These are phyloP conservation scores for Stictocephala bisonia DNA, from an alignment of 2,888 invertebrate genomes.

Conservation along the genomic window DNA sequence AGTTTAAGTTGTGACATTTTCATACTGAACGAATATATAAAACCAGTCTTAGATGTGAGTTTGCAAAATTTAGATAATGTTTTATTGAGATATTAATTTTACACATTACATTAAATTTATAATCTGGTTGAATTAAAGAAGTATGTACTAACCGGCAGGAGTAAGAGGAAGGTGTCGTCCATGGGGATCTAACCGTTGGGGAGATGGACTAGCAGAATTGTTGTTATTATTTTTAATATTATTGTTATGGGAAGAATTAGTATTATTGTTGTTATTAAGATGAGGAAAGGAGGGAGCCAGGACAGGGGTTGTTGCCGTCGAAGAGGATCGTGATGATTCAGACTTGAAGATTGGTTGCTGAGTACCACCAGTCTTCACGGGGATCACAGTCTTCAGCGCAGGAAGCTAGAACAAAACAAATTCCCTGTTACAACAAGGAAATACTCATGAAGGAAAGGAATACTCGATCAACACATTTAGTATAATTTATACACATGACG, in stretches of 20 bases:
- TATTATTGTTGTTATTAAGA: constrained; percentile 57
- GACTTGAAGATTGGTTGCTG: constrained; percentile 46
- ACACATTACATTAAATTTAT: neutral
- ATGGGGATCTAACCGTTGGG: constrained; percentile 62
- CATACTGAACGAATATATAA: too few species aligned
- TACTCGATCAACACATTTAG: too few species aligned
- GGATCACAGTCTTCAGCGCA: constrained; percentile 56
- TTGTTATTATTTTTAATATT: constrained; percentile 66
- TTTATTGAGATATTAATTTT: neutral
- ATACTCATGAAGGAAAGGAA: too few species aligned
- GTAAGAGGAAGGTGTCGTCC: constrained; percentile 68
- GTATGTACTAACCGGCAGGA: constrained; percentile 67
- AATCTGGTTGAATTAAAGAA: neutral
- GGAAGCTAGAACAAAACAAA: constrained; percentile 54
- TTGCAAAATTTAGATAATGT: neutral
- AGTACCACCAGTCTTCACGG: constrained; percentile 26
- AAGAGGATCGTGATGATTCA: constrained; percentile 51
- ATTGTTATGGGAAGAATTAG: constrained; percentile 47
- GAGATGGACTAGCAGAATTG: constrained; percentile 63
- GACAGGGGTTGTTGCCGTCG: constrained; percentile 50
- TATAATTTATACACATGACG: too few species aligned
- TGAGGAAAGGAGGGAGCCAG: constrained; percentile 54
- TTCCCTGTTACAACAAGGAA: neutral
- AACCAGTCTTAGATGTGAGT: too few species aligned
- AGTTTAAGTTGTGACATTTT: too few species aligned